Evolutionary conservation across 2,888 invertebrate genomes (phyloP).

Genomic region (Euclidia mi): DNA sequence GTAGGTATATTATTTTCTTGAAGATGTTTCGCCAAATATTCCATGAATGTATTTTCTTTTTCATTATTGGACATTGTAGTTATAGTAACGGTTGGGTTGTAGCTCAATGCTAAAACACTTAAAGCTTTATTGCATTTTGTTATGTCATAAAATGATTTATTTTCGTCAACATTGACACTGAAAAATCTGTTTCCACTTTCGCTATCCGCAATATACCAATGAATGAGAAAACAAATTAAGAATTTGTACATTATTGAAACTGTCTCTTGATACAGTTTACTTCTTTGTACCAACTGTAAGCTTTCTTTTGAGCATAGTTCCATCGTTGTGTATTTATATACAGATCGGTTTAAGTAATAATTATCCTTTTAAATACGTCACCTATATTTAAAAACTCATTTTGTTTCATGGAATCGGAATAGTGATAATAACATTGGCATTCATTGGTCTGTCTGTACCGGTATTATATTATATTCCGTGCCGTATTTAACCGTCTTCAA

Average conservation of each 20-base stretch:
- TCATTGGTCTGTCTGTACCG: too few relatives aligned
- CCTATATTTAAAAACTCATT: background rate
- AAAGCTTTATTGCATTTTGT: conserved; percentile 51
- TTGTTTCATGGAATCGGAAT: too few relatives aligned
- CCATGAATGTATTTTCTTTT: conserved; percentile 37
- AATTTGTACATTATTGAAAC: conserved; percentile 22
- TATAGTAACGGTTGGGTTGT: conserved; percentile 51
- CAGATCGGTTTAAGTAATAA: background rate
- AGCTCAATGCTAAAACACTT: conserved; percentile 36
- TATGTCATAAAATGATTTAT: conserved; percentile 23
- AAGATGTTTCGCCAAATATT: conserved; percentile 43
- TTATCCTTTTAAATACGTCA: too few relatives aligned
- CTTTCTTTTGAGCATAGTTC: too few relatives aligned
- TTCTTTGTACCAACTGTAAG: too few relatives aligned
- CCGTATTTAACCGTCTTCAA: too few relatives aligned
- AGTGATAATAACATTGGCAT: too few relatives aligned
- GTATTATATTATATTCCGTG: too few relatives aligned
- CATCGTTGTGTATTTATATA: too few relatives aligned
- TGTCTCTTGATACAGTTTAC: too few relatives aligned
- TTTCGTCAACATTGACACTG: conserved; percentile 1
- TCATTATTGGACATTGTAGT: conserved; percentile 23
- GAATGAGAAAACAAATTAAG: conserved; percentile 13
- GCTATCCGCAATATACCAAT: background rate
- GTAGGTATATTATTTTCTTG: conserved; percentile 38
- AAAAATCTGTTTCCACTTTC: background rate